Percentiles rank a stretch among this genome's conserved stretches.
phyloP scores from a whole-genome alignment of 2,797 vertebrate species.

The Premnoplex brunnescens region DNA sequence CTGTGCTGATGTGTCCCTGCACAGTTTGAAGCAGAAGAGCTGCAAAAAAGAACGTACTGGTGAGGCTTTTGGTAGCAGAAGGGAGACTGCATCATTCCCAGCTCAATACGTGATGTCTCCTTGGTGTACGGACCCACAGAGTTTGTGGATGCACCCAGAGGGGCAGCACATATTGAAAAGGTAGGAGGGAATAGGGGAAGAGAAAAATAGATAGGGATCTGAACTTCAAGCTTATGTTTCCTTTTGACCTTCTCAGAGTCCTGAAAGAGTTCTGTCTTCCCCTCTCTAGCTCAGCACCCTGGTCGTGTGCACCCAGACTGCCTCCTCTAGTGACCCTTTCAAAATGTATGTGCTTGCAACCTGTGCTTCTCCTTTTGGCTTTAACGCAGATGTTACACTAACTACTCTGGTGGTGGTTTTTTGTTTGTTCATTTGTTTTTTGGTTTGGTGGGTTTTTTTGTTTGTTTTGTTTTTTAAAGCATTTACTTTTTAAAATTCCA shows the following conservation, averaged over 20 bases:
- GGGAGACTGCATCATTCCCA: background rate
- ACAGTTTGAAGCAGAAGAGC: background rate
- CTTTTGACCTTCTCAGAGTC: background rate
- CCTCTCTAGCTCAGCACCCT: background rate
- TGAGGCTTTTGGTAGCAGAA: background rate
- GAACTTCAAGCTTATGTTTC: background rate
- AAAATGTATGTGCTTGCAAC: background rate
- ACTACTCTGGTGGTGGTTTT: background rate
- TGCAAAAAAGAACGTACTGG: background rate
- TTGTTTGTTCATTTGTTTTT: no score
- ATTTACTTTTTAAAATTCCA: background rate
- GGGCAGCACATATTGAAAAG: background rate
- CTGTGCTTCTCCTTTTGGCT: background rate
- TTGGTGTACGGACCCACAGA: background rate
- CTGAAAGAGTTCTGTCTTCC: background rate
- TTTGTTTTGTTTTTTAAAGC: accelerated
- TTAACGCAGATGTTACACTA: background rate
- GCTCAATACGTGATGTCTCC: accelerated
- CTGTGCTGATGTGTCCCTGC: background rate
- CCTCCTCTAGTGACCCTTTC: background rate
- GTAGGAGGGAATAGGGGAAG: background rate
- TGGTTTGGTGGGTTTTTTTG: no score
- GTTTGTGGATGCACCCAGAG: background rate
- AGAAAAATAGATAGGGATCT: background rate
- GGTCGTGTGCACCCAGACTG: background rate